phyloP scores from a whole-genome alignment of 2,113 vertebrate species.

The Numenius arquata region DNA sequence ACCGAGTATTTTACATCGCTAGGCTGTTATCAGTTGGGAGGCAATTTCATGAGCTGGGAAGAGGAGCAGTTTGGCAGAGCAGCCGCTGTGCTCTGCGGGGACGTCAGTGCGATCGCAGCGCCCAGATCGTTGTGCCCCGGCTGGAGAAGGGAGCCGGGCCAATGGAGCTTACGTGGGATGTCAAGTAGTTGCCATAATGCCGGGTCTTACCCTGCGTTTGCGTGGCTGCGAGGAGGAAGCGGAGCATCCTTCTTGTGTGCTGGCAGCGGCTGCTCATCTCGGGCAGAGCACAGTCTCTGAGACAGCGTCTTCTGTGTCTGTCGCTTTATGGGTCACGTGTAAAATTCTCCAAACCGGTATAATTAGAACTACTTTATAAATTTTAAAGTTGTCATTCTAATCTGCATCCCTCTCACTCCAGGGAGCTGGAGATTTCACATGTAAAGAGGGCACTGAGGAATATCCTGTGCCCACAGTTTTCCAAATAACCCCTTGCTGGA shows the following conservation, averaged over 20 bases:
- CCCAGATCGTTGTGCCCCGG: neutral
- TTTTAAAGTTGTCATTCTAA: accelerated
- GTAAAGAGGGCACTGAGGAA: neutral
- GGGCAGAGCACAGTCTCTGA: neutral
- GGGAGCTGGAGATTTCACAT: neutral
- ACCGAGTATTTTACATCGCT: neutral
- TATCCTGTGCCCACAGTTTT: neutral
- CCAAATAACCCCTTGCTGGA: neutral
- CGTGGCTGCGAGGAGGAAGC: neutral
- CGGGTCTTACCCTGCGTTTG: neutral
- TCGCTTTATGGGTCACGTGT: neutral
- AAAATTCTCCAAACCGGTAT: neutral
- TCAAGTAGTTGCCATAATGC: neutral
- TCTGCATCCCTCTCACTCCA: accelerated
- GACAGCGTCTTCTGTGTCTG: accelerated
- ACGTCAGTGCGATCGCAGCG: neutral
- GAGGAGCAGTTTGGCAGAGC: neutral
- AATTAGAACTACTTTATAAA: neutral
- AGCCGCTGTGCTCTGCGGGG: neutral
- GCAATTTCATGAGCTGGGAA: slow-evolving; percentile 15
- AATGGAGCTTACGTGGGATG: neutral
- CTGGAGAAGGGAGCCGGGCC: neutral
- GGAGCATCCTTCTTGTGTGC: neutral
- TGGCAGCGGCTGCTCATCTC: neutral
- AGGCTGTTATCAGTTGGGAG: slow-evolving; percentile 40